Evolutionary conservation across 2,888 invertebrate genomes (phyloP), one percentile per base, ranked within the genome.

Genomic region (Psylliodes chrysocephalus): DNA sequence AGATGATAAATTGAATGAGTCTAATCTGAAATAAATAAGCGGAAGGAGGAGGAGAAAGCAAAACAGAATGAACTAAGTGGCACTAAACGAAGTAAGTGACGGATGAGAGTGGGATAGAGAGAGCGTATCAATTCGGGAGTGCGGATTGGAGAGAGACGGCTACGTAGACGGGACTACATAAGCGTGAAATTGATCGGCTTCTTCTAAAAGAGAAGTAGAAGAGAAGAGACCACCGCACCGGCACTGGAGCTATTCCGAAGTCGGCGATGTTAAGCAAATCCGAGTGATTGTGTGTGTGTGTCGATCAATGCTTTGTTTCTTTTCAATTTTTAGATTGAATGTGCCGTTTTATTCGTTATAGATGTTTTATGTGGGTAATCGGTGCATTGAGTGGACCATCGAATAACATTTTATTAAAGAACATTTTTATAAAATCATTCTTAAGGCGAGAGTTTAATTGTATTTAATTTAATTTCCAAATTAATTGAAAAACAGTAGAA

Each of bases 11-110:
- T 81, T 81, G 80, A 81, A 81, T 80, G 81, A 80, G 76, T 78
- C 79, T 81, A 81, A 82, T 82, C 80, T 78, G 79, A 79, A 81
- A 81, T 82, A 82, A 81, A 82, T 82, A 82, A 81, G 79, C 81
- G 81, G 79, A 81, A 80, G 78, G 77, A 77, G 78, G 77, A 77
- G 75, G 80, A 77, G 75, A 75, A 78, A 76, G 78, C 77, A 78
- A 79, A 79, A 78, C 77, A 79, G 79, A 79, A 77, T 76, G 77
- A 77, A 78, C 78, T 80, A 80, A 80, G 81, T 79, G 79, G 76
- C 78, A 79, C 78, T 80, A 80, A 81, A 80, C 79, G 80, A 79
- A 79, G 77, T 79, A 78, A 81, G 79, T 80, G 80, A 81, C 78
- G 78, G 80, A 81, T 79, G 79, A 76, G 76, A 75, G 75, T 63